Percentiles rank a stretch among this genome's conserved stretches.
phyloP scores from a whole-genome alignment of 1,140 invertebrate species.

The Plodia interpunctella region DNA sequence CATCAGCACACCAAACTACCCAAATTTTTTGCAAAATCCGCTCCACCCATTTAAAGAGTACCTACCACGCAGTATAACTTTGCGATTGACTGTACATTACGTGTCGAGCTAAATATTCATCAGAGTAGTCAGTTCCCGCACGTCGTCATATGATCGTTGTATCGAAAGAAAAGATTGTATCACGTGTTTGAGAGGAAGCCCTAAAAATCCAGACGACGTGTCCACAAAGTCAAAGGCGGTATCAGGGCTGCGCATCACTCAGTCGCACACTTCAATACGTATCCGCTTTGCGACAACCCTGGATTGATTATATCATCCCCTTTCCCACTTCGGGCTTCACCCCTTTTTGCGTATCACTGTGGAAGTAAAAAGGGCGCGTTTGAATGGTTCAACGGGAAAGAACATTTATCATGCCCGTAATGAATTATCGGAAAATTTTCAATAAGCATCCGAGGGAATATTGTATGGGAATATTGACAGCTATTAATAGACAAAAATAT shows the following conservation, averaged over 20 bases:
- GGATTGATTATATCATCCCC: conserved; percentile 69
- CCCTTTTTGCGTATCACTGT: conserved; percentile 72
- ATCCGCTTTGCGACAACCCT: conserved; percentile 43
- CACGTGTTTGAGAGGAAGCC: conserved; percentile 9
- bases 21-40: too few species aligned
- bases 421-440: conserved; percentile 72
- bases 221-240: conserved; percentile 11
- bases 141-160: neutral
- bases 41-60: too few species aligned
- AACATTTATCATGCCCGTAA: conserved; percentile 72
- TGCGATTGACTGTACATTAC: too few species aligned
- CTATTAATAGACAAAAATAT: neutral
- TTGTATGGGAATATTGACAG: conserved; percentile 10
- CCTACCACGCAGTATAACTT: too few species aligned
- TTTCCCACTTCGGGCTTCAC: conserved; percentile 48
- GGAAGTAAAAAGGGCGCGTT: conserved; percentile 68
- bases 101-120: neutral
- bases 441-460: conserved; percentile 52
- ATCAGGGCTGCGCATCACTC: conserved; percentile 26
- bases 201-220: conserved; percentile 2
- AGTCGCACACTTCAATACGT: conserved; percentile 39
- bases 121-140: neutral
- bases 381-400: conserved; percentile 57
- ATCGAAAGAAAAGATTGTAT: conserved; percentile 9
- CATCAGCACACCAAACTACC: too few species aligned